These are phyloP conservation scores for Papilio polyxenes DNA, from an alignment of 1,140 invertebrate genomes.

Conservation along the genomic window DNA sequence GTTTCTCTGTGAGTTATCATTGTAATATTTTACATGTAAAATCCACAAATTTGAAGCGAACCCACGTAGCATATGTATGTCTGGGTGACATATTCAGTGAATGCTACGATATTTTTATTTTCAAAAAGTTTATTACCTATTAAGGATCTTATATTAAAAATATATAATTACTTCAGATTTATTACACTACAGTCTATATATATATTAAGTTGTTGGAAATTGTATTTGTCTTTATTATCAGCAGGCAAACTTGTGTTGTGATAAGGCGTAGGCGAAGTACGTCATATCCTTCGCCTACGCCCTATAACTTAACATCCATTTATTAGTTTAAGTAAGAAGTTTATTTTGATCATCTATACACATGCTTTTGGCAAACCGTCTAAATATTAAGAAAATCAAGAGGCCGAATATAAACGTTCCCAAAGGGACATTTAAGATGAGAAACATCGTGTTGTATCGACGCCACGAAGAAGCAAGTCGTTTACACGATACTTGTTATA, in stretches of 20 bases:
- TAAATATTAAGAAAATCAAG: neutral
- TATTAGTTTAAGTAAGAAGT: too few species aligned
- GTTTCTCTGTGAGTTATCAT: constrained; percentile 11
- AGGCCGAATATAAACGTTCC: constrained; percentile 10
- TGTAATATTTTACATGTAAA: constrained; percentile 25
- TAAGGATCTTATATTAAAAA: neutral
- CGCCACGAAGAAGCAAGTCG: neutral
- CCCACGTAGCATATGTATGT: constrained; percentile 15
- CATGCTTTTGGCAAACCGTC: neutral
- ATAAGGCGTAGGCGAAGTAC: too few species aligned
- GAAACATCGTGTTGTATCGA: constrained; percentile 3
- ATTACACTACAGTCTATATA: too few species aligned
- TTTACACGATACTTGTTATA: constrained; percentile 14
- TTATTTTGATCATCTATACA: neutral
- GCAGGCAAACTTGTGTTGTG: too few species aligned
- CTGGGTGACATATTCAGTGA: neutral
- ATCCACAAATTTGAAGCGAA: constrained; percentile 18
- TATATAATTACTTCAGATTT: neutral
- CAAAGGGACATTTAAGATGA: constrained; percentile 14
- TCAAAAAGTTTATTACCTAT: neutral
- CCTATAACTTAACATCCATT: too few species aligned
- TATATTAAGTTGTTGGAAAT: too few species aligned
- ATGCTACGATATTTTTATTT: neutral
- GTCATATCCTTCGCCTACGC: too few species aligned
- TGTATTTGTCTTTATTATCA: too few species aligned